Evolutionary conservation across 2,797 vertebrate species (phyloP), one percentile per base, ranked within the genome.

Genomic region (Melopsittacus undulatus): DNA sequence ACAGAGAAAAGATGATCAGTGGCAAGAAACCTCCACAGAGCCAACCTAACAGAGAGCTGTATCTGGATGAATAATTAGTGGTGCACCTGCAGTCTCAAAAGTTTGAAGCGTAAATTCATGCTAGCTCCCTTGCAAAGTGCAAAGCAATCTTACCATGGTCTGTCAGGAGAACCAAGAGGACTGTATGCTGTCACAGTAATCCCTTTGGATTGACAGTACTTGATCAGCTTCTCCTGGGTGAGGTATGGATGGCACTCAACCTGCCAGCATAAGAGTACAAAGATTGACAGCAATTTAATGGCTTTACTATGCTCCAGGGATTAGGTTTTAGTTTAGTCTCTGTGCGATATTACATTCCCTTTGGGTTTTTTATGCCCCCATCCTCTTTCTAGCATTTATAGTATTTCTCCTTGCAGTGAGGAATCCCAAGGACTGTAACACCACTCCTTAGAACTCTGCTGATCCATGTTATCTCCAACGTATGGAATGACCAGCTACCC

Each of bases 171-270:
- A 19, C 99, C 99, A 10, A 99, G 98, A 1, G 99, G 98, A 30
- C 99, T 98, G 91, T 99, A 99, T 0, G 99, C 99, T 1, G 99
- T 99, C 94, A 99, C 98, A 23, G 97, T 29, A 12, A 99, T 99
- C 82, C 97, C 98, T 95, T 98, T 98, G 62, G 98, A 98, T 3
- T 98, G 98, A 79, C 99, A 99, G 90, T 98, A 99, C 83, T 95
- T 93, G 80, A 99, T 98, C 85, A 99, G 70, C 92, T 99, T 99
- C 95, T 99, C 98, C 96, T 99, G 99, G 52, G 97, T 98, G 77
- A 99, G 98, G 92, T 98, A 99, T 0, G 99, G 99, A 87, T 99
- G 99, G 75, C 98, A 98, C 94, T 99, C 99, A 1, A 99, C 82
- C 99, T 99, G 89, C 5, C 77, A 96, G 69, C 21, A 76, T 1